Base-by-base conservation (phyloP, 2,797 vertebrate species). In the Psittacula echo region DNA sequence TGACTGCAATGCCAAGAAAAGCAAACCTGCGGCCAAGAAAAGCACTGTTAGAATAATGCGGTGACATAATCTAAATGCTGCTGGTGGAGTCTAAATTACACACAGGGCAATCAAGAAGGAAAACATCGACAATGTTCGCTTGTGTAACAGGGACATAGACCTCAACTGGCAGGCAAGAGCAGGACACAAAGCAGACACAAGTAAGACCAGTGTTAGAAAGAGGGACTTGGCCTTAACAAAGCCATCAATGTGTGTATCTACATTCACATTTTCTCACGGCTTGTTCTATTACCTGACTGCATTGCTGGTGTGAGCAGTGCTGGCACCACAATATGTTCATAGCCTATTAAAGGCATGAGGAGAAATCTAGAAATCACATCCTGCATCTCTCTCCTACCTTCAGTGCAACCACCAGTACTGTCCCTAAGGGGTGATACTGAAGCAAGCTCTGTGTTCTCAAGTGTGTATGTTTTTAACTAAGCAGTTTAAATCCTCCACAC, bases 21-120 rank as follows among this genome's bases (percentile, higher is more conserved):
- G 39, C 90, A 93, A 56, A 79, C 68, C 47, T 24, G 29, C 71
- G 53, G 94, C 94, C 95, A 97, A 97, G 90, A 74, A 89, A 95
- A 95, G 95, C 96, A 88, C 37, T 2, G 5, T 71, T 83, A 61
- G 65, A 87, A 19, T 13, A 56, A 66, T 74, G 92, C 92, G 39
- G 16, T 93, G 95, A 92, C 95, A 92, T 92, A 44, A 88, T 45
- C 62, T 26, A 60, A 67, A 70, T 6, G 71, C 92, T 20, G 77
- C 88, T 86, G 7, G 56, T 77, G 87, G 87, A 67, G 66, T 53
- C 72, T 34, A 74, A 87, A 74, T 74, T 76, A 39, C 74, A 79
- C 0, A 3, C 81, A 85, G 86, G 93, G 89, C 84, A 92, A 96
- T 80, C 78, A 71, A 87, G 84, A 67, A 92, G 85, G 84, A 95